These are phyloP conservation scores for Chondrosia reniformis DNA, from an alignment of 37 sponge, comb jelly and placozoan genomes.

Conservation along the genomic window DNA sequence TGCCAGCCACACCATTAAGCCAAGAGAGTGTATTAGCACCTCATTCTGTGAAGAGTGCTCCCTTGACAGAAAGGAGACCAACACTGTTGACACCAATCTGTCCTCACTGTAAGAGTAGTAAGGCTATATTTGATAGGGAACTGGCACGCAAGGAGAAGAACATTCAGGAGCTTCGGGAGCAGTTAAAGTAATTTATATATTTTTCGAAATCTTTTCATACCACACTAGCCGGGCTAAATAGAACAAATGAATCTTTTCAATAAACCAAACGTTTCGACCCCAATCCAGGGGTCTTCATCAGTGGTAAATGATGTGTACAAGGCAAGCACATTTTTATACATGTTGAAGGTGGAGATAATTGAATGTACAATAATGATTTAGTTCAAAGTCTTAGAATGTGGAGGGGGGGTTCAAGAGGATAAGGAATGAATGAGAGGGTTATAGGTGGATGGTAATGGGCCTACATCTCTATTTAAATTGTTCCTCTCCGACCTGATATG, in stretches of 20 bases:
- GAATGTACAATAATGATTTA: background rate
- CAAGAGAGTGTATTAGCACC: background rate
- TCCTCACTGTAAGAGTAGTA: background rate
- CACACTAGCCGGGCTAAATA: background rate
- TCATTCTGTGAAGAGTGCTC: background rate
- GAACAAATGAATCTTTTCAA: background rate
- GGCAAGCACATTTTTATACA: background rate
- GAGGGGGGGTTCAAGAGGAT: background rate
- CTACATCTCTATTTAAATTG: too few species aligned
- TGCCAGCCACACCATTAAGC: conserved; percentile 11
- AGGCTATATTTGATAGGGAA: conserved; percentile 8
- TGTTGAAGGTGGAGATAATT: background rate
- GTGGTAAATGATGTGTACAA: background rate
- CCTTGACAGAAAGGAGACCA: background rate
- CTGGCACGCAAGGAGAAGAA: conserved; percentile 12
- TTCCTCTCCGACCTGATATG: conserved; percentile 1
- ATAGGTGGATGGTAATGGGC: too few species aligned
- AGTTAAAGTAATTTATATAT: conserved; percentile 9
- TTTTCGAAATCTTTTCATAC: background rate
- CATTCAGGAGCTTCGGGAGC: background rate
- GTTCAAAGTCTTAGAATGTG: background rate
- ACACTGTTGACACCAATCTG: background rate
- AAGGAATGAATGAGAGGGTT: too few species aligned
- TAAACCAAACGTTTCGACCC: background rate
- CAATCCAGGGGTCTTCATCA: too few species aligned